Evolutionary conservation across 2,888 invertebrate genomes (phyloP), one percentile per base, ranked within the genome.

Genomic region (Sphaerophoria rueppellii): DNA sequence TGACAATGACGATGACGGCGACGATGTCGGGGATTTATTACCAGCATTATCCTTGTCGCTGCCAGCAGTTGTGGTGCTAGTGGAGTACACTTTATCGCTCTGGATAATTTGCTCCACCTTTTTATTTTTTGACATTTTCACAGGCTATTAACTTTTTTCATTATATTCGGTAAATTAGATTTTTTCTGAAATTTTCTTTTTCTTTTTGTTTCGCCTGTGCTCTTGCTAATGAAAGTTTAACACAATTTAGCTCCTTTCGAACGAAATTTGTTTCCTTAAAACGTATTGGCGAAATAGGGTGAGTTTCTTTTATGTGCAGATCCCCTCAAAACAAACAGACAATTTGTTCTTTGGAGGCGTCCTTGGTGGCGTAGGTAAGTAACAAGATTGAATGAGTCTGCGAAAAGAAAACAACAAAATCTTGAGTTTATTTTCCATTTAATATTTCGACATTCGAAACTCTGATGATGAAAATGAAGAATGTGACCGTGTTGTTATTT

Each of bases 71-170:
- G 24, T 24, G 24, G 24, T 24, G 24, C 24, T 24, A 24, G 43
- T 7, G 55, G 57, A 16, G 35, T 40, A 61, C 55, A 16, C 82
- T 61, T 77, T 82, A 82, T 73, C 72, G 57, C 57, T 46, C 35
- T 61, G 61, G 72, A 73, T 73, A 69, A 61, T 77, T 61, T 69
- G 67, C 55, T 82, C 82, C 55, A 60, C 77, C 61, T 77, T 73
- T 73, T 77, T 73, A 77, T 69, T 73, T 63, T 61, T 69, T 58
- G 82, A 82, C 82, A 82, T 82, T 82, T 82, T 77, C 61, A 73
- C 72, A 82, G 73, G 67, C 67, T 82, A 67, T 77, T 82, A 73
- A 71, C 61, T 73, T 77, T 73, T 82, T 73, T 73, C 82, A 82
- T 76, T 70, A 72, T 72, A 55, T 72, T 48, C 61, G 55, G 24